A percentile compares a stretch with the other conserved stretches of the same genome.
Evolutionary conservation across 2,888 invertebrate genomes (phyloP).

Genomic region (Eledona agricola): DNA sequence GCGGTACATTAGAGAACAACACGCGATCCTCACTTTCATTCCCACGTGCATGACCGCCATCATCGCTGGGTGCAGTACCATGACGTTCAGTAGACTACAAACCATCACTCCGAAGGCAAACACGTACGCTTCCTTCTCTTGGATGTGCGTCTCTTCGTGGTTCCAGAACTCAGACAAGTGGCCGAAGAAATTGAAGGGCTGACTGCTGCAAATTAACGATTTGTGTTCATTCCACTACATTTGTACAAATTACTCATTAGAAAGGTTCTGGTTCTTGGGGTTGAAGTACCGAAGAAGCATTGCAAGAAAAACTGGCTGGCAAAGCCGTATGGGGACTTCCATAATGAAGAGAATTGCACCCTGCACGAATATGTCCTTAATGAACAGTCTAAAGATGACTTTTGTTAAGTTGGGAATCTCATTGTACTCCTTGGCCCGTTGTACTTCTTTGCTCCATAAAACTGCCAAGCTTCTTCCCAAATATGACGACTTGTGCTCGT

Average conservation of each 20-base stretch:
- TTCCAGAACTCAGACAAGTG: slow-evolving; percentile 58
- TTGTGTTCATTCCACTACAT: too few relatives aligned
- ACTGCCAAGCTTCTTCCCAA: slow-evolving; percentile 70
- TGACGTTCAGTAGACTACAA: slow-evolving; percentile 68
- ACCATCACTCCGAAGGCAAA: slow-evolving; percentile 68
- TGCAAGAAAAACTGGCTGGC: slow-evolving; percentile 67
- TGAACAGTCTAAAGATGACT: slow-evolving; percentile 68
- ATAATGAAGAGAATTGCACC: slow-evolving; percentile 66
- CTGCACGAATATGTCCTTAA: slow-evolving; percentile 66
- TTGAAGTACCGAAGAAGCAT: slow-evolving; percentile 66
- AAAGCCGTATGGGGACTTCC: slow-evolving; percentile 65
- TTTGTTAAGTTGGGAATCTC: slow-evolving; percentile 68
- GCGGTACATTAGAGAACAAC: slow-evolving; percentile 77
- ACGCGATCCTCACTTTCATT: slow-evolving; percentile 77
- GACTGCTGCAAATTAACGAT: too few relatives aligned
- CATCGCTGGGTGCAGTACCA: slow-evolving; percentile 78
- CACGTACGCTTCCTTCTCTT: slow-evolving; percentile 65
- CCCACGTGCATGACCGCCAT: slow-evolving; percentile 73
- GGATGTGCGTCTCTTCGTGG: slow-evolving; percentile 52
- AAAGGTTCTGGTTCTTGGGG: slow-evolving; percentile 59
- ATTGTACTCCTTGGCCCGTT: slow-evolving; percentile 59
- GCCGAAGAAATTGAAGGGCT: slow-evolving; percentile 50
- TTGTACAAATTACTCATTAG: too few relatives aligned
- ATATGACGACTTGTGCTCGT: slow-evolving; percentile 68
- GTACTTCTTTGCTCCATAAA: slow-evolving; percentile 69